Evolutionary conservation across 1,140 invertebrate species (phyloP).

Genomic region (Drosophila asahinai): DNA sequence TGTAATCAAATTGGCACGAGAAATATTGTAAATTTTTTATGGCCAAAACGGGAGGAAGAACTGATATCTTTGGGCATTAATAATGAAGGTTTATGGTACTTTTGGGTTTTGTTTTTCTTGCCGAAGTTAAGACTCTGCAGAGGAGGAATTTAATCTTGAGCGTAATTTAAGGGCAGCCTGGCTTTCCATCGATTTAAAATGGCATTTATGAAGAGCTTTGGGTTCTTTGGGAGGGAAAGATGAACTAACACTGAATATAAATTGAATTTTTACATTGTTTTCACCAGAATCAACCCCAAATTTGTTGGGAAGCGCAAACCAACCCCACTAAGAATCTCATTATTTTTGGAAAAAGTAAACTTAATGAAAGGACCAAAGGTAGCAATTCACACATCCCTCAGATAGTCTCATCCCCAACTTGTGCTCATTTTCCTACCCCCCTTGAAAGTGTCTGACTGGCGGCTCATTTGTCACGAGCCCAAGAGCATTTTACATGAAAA

Average conservation of each 20-base stretch:
- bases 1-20: slow-evolving; percentile 70
- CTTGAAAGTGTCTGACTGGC: slow-evolving; percentile 45
- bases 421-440: slow-evolving; percentile 7
- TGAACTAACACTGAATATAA: neutral
- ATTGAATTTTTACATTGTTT: slow-evolving; percentile 12
- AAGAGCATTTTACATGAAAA: slow-evolving; percentile 44
- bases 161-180: neutral
- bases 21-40: slow-evolving; percentile 51
- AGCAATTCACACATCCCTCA: slow-evolving; percentile 12
- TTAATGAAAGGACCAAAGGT: slow-evolving; percentile 38
- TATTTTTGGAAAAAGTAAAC: slow-evolving; percentile 41
- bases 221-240: neutral
- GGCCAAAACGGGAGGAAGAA: slow-evolving; percentile 19
- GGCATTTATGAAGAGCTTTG: neutral
- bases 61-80: slow-evolving; percentile 44
- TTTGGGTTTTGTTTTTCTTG: slow-evolving; percentile 34
- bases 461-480: slow-evolving; percentile 68
- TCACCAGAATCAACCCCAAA: slow-evolving; percentile 19
- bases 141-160: neutral
- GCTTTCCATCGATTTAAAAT: slow-evolving; percentile 20
- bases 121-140: neutral
- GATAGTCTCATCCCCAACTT: neutral
- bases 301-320: slow-evolving; percentile 1
- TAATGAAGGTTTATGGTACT: slow-evolving; percentile 44
- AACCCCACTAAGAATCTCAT: slow-evolving; percentile 47